Evolutionary conservation across 2,888 invertebrate genomes (phyloP), one percentile per base, ranked within the genome.

Genomic region (Blastobasis adustella): DNA sequence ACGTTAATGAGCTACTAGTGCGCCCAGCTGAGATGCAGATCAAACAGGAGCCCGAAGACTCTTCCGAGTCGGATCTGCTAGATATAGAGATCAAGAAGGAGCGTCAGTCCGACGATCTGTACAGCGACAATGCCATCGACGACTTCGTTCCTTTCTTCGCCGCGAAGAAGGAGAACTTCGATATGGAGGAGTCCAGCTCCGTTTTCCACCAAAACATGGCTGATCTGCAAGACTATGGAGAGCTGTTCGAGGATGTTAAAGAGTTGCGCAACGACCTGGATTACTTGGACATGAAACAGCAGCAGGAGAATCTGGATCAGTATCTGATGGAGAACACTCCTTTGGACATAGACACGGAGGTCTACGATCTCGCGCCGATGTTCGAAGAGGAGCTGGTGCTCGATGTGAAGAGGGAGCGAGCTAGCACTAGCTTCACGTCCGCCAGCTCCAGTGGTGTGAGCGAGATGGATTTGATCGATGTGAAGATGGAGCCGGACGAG

Each of bases 201-300:
- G 89, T 91, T 0, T 83, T 85, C 62, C 88, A 90, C 47, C 91
- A 91, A 59, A 91, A 91, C 59, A 63, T 91, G 56, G 90, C 91
- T 0, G 91, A 91, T 69, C 66, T 91, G 8, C 81, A 83, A 55
- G 91, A 91, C 57, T 91, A 90, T 57, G 87, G 77, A 4, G 87
- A 89, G 45, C 57, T 80, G 9, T 75, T 79, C 5, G 76, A 81
- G 38, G 85, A 83, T 37, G 70, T 77, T 0, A 84, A 83, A 49
- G 81, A 79, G 38, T 58, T 87, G 38, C 74, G 74, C 58, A 85
- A 60, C 63, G 87, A 79, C 65, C 70, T 87, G 58, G 90, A 78
- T 57, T 85, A 61, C 58, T 60, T 76, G 55, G 90, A 87, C 49
- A 72, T 77, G 0, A 88, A 87, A 49, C 79, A 82, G 36, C 81